A percentile compares a stretch with the other conserved stretches of the same genome.
These are phyloP conservation scores for Cephalopterus ornatus DNA, from an alignment of 2,113 vertebrate species.

Conservation along the genomic window DNA sequence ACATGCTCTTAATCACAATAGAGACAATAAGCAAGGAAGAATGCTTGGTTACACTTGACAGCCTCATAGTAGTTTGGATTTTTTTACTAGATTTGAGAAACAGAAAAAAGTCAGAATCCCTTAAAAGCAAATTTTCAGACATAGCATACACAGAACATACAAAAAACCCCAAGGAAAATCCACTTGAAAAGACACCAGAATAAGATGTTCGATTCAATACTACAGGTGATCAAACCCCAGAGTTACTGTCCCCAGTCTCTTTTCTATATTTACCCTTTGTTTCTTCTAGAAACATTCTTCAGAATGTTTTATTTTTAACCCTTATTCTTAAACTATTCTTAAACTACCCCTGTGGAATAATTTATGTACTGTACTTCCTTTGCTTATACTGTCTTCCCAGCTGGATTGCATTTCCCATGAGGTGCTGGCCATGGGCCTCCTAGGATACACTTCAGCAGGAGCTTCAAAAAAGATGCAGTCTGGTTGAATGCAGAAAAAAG, in stretches of 20 bases:
- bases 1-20: background rate
- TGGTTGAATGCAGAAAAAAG: background rate
- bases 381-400: background rate
- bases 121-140: background rate
- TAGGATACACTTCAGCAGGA: background rate
- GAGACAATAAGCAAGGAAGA: background rate
- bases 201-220: background rate
- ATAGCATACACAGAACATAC: background rate
- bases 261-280: background rate
- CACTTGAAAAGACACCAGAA: background rate
- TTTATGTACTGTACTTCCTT: background rate
- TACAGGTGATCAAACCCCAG: background rate
- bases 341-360: background rate
- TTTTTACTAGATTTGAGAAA: background rate
- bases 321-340: background rate
- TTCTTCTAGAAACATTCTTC: background rate
- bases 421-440: background rate
- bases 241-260: background rate
- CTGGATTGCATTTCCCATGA: background rate
- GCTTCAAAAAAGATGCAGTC: background rate
- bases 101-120: background rate
- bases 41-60: background rate
- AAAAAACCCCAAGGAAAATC: background rate
- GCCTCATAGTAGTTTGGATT: background rate
- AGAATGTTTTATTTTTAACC: background rate